Percentiles rank a stretch among this genome's conserved stretches.
phyloP scores from a whole-genome alignment of 2,888 invertebrate species.

The Nebria brevicollis region DNA sequence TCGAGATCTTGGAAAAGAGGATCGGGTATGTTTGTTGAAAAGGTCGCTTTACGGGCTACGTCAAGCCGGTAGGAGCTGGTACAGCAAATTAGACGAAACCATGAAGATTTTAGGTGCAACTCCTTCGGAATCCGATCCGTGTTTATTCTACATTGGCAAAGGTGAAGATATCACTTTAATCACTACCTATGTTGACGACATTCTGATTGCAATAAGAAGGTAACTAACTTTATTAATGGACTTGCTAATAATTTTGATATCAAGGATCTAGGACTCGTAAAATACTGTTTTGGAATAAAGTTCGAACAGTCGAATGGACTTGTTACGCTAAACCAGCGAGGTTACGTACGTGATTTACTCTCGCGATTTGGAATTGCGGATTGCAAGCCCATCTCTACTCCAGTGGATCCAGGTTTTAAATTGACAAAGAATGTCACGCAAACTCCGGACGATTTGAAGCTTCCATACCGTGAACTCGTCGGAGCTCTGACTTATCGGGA shows the following conservation, averaged over 20 bases:
- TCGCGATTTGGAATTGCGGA: background rate
- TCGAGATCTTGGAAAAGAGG: constrained; percentile 48
- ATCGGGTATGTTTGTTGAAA: constrained; percentile 44
- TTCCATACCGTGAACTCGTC: background rate
- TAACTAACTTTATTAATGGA: background rate
- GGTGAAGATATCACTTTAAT: background rate
- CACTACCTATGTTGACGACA: background rate
- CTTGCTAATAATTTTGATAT: background rate
- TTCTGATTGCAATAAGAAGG: background rate
- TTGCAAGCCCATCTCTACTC: background rate
- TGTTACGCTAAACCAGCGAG: background rate
- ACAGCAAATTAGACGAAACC: background rate
- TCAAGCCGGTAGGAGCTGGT: background rate
- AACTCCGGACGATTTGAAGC: background rate
- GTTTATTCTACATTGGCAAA: background rate
- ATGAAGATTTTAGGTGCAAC: background rate
- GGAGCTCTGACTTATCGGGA: background rate
- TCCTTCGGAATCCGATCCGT: background rate
- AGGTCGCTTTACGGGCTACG: background rate
- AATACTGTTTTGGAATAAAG: background rate
- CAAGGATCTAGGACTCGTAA: background rate
- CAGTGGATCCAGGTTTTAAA: background rate
- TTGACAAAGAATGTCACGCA: background rate
- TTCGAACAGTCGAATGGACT: background rate
- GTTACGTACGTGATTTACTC: background rate